Conservation (phyloP, 2,797 vertebrate genomes). For the Echiichthys vipera region DNA sequence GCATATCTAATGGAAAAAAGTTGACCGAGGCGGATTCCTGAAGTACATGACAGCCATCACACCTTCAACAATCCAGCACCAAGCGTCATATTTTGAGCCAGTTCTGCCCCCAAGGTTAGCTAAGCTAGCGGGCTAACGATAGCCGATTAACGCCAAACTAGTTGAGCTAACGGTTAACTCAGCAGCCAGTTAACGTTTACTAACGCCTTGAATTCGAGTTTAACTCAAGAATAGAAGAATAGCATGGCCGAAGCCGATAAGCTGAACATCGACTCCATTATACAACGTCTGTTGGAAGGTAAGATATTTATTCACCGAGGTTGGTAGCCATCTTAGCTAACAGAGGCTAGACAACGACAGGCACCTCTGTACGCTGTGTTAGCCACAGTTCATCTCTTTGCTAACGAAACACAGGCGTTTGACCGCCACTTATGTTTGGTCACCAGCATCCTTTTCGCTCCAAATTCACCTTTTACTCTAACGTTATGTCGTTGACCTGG, state of each 20-base stretch:
- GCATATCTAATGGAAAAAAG: slow-evolving; percentile 19
- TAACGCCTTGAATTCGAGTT: slow-evolving; percentile 15
- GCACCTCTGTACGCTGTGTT: slow-evolving; percentile 26
- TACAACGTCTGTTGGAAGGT: slow-evolving; percentile 89
- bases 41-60: slow-evolving; percentile 56
- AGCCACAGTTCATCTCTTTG: slow-evolving; percentile 19
- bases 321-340: slow-evolving; percentile 78
- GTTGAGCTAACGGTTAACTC: slow-evolving; percentile 67
- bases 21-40: slow-evolving; percentile 35
- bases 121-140: slow-evolving; percentile 76
- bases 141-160: slow-evolving; percentile 80
- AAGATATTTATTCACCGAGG: slow-evolving; percentile 73
- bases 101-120: slow-evolving; percentile 79
- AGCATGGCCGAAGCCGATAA: slow-evolving; percentile 89
- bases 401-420: background rate
- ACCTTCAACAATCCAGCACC: slow-evolving; percentile 26
- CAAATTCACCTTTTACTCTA: background rate
- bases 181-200: slow-evolving; percentile 35
- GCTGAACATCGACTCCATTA: slow-evolving; percentile 89
- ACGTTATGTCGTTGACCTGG: background rate
- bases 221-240: slow-evolving; percentile 50
- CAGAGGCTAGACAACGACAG: slow-evolving; percentile 56
- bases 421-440: background rate
- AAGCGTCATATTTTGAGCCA: slow-evolving; percentile 67
- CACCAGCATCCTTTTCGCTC: too few species aligned